phyloP scores from a whole-genome alignment of 1,140 invertebrate species.

The Battus philenor region DNA sequence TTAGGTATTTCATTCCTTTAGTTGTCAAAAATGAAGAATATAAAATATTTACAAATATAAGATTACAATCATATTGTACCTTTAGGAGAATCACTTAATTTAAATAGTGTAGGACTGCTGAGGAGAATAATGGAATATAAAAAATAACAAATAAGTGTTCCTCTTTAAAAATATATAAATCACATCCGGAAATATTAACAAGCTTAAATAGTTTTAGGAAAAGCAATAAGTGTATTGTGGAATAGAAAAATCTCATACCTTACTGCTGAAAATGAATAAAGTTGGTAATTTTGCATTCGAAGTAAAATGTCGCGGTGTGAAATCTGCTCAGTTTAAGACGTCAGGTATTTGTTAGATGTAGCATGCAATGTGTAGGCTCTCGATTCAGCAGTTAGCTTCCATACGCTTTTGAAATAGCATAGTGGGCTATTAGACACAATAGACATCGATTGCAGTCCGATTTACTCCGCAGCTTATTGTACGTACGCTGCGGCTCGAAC shows the following conservation, averaged over 20 bases:
- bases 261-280: background rate
- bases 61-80: slow-evolving; percentile 6
- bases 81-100: slow-evolving; percentile 3
- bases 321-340: too few species aligned
- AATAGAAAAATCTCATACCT: background rate
- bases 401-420: background rate
- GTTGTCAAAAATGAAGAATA: background rate
- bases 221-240: background rate
- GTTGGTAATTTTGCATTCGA: background rate
- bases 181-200: background rate
- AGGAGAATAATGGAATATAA: background rate
- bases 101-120: background rate
- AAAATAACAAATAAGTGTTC: background rate
- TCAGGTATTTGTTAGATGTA: background rate
- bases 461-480: background rate
- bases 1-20: background rate
- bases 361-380: background rate
- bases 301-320: background rate
- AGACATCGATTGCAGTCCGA: slow-evolving; percentile 1
- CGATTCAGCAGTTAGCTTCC: background rate
- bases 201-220: background rate
- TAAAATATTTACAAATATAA: slow-evolving; percentile 5
- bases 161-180: background rate
- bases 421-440: slow-evolving; percentile 1
- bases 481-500: background rate